Percentiles rank a stretch among this genome's conserved stretches.
Evolutionary conservation across 2,888 invertebrate species (phyloP).

Genomic region (Polyommatus iphigenia): DNA sequence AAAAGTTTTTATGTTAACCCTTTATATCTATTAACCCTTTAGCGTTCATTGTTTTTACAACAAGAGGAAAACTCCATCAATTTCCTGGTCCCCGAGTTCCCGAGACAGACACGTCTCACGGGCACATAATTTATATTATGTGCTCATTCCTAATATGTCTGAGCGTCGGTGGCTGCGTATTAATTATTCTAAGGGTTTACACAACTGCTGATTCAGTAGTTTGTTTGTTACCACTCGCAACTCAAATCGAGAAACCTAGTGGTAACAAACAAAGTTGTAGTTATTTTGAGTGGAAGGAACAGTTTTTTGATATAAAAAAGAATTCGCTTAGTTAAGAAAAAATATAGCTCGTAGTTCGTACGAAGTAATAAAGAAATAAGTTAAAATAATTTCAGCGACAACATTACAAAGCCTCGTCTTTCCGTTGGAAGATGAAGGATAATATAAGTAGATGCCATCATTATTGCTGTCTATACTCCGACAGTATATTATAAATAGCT

Average conservation of each 20-base stretch:
- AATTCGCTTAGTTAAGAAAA: no score
- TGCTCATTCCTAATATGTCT: neutral
- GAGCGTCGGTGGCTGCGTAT: neutral
- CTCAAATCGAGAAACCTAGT: neutral
- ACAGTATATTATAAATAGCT: no score
- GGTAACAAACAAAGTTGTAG: neutral
- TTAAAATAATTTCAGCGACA: no score
- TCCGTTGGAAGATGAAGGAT: no score
- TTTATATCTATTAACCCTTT: neutral
- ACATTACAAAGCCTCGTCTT: no score
- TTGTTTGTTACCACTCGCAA: neutral
- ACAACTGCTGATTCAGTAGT: neutral
- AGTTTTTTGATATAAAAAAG: no score
- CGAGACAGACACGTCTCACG: neutral
- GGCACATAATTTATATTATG: neutral
- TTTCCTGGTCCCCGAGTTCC: neutral
- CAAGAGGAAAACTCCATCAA: neutral
- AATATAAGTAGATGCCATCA: no score
- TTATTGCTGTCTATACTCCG: no score
- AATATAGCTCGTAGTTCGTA: no score
- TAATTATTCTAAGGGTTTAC: constrained; percentile 5
- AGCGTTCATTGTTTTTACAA: neutral
- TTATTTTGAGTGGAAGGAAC: no score
- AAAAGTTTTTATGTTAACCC: no score
- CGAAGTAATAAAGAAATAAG: no score